These are phyloP conservation scores for Formicarius rufipectus DNA, from an alignment of 2,113 vertebrate species.

Conservation along the genomic window DNA sequence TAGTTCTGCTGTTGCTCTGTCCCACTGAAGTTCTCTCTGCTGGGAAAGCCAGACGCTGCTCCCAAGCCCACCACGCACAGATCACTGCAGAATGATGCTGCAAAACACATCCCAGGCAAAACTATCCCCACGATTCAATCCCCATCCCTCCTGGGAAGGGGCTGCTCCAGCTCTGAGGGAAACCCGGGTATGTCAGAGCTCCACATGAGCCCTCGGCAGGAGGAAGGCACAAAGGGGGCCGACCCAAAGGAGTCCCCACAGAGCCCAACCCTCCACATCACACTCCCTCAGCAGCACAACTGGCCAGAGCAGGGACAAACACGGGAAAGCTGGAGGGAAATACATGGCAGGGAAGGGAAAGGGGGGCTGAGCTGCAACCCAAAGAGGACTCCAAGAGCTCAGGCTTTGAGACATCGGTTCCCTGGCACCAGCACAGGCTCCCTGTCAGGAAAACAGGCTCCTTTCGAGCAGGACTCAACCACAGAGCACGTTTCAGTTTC, in stretches of 20 bases:
- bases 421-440: neutral
- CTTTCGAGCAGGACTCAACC: neutral
- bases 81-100: neutral
- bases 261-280: neutral
- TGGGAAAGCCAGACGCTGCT: neutral
- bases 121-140: fast-evolving
- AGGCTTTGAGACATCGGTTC: neutral
- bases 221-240: neutral
- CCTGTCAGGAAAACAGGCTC: neutral
- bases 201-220: fast-evolving
- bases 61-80: neutral
- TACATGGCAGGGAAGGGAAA: neutral
- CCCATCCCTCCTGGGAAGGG: neutral
- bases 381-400: neutral
- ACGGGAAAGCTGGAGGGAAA: neutral
- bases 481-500: neutral
- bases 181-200: neutral
- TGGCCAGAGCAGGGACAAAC: neutral
- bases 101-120: neutral
- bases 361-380: neutral
- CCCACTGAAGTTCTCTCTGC: fast-evolving
- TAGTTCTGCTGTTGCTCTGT: neutral
- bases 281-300: neutral
- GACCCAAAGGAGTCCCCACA: neutral
- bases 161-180: neutral